phyloP scores from a whole-genome alignment of 2,888 invertebrate genomes.

The Cryptophagus acutangulus region DNA sequence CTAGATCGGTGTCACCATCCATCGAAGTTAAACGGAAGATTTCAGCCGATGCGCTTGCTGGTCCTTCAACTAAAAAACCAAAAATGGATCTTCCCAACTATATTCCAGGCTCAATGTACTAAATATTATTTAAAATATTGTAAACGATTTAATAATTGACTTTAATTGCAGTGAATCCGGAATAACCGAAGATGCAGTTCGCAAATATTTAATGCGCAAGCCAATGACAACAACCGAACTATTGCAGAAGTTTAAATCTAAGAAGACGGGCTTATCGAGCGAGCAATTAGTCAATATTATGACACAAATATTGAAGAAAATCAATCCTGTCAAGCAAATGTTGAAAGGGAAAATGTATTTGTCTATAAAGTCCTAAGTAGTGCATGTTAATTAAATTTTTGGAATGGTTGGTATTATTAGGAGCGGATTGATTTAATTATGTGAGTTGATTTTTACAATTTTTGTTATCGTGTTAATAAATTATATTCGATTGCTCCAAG shows the following conservation, averaged over 20 bases:
- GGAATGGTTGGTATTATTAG: too few relatives aligned
- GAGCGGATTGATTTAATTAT: too few relatives aligned
- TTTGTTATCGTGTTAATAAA: too few relatives aligned
- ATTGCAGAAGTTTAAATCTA: constrained; percentile 90
- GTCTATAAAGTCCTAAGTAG: constrained; percentile 71
- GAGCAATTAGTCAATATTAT: constrained; percentile 90
- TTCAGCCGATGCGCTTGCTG: constrained; percentile 46
- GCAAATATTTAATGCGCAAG: constrained; percentile 90
- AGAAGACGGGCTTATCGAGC: constrained; percentile 84
- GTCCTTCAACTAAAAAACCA: constrained; percentile 52
- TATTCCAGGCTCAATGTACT: constrained; percentile 51
- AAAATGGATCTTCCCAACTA: constrained; percentile 52
- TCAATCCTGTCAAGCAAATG: constrained; percentile 88
- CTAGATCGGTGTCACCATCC: constrained; percentile 53
- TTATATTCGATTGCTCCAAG: too few relatives aligned
- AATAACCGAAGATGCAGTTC: constrained; percentile 90
- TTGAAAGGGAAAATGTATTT: constrained; percentile 94
- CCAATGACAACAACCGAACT: constrained; percentile 98
- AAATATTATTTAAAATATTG: constrained; percentile 3
- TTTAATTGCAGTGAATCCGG: constrained; percentile 67
- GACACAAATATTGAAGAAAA: constrained; percentile 90
- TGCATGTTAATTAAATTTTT: constrained; percentile 9
- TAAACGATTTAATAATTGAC: constrained; percentile 12
- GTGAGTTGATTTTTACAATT: too few relatives aligned
- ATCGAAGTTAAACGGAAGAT: constrained; percentile 47